These are phyloP conservation scores for Nebria salina DNA, from an alignment of 2,888 invertebrate species.

Conservation along the genomic window DNA sequence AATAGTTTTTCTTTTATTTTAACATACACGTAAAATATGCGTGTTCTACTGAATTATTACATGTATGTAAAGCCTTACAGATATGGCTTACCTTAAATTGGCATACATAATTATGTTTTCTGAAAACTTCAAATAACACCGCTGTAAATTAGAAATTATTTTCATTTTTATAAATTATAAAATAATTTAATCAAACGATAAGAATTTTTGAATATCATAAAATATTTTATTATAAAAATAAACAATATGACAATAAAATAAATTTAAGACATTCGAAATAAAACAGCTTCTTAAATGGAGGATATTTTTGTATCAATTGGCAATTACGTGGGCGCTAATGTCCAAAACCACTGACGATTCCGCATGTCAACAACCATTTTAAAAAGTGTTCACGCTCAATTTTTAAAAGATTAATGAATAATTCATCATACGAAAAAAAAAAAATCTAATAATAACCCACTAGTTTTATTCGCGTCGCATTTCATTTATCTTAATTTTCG, in stretches of 20 bases:
- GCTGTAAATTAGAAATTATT: too few relatives aligned
- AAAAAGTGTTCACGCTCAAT: constrained; percentile 4
- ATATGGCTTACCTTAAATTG: not conserved
- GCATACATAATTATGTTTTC: too few relatives aligned
- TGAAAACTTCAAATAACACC: too few relatives aligned
- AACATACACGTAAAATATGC: not conserved
- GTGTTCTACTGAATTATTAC: not conserved
- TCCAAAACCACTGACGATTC: not conserved
- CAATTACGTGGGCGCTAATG: not conserved
- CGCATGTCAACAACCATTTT: not conserved
- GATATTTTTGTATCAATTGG: not conserved
- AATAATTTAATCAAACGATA: too few relatives aligned
- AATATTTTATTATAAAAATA: too few relatives aligned
- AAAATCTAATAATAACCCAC: constrained; percentile 19
- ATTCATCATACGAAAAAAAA: constrained; percentile 21
- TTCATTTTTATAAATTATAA: too few relatives aligned
- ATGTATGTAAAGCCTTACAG: not conserved
- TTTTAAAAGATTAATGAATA: constrained; percentile 5
- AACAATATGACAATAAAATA: too few relatives aligned
- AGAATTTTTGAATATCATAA: too few relatives aligned
- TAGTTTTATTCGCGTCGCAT: constrained; percentile 13
- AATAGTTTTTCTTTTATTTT: not conserved
- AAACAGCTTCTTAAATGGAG: too few relatives aligned
- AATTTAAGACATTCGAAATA: too few relatives aligned
- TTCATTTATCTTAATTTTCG: constrained; percentile 21